Evolutionary conservation across 2,797 vertebrate genomes (phyloP).

Genomic region (Esox masquinongy): DNA sequence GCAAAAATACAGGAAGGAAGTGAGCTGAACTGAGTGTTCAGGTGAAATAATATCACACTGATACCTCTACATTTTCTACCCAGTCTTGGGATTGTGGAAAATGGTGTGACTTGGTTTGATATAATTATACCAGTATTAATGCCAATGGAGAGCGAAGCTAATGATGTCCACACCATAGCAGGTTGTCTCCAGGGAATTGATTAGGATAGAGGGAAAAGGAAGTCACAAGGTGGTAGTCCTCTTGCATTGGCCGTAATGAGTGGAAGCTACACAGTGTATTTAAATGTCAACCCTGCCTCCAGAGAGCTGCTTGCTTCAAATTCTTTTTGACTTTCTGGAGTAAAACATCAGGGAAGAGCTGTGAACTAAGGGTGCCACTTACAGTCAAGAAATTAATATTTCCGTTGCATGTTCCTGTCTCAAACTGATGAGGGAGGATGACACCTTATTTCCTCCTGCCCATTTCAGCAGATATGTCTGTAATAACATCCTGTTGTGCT

Average conservation of each 20-base stretch:
- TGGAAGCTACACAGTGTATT: conserved; percentile 57
- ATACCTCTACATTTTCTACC: conserved; percentile 7
- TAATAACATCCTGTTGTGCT: neutral
- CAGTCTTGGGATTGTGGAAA: conserved; percentile 13
- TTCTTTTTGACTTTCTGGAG: conserved; percentile 58
- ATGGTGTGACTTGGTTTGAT: conserved; percentile 15
- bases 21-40: conserved; percentile 31
- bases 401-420: neutral
- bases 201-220: conserved; percentile 54
- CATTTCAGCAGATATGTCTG: neutral
- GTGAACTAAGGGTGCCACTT: conserved; percentile 42
- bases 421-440: neutral
- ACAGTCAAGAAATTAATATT: conserved; percentile 26
- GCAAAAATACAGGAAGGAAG: conserved; percentile 13
- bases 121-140: conserved; percentile 30
- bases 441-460: neutral
- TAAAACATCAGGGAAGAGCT: conserved; percentile 60
- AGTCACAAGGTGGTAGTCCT: conserved; percentile 51
- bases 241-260: conserved; percentile 60
- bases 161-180: conserved; percentile 42
- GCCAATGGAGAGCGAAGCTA: conserved; percentile 30
- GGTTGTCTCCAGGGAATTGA: conserved; percentile 57
- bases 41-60: conserved; percentile 18
- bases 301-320: conserved; percentile 39
- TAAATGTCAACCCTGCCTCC: conserved; percentile 67